Evolutionary conservation across 2,888 invertebrate species (phyloP).

Genomic region (Cephus runcator): DNA sequence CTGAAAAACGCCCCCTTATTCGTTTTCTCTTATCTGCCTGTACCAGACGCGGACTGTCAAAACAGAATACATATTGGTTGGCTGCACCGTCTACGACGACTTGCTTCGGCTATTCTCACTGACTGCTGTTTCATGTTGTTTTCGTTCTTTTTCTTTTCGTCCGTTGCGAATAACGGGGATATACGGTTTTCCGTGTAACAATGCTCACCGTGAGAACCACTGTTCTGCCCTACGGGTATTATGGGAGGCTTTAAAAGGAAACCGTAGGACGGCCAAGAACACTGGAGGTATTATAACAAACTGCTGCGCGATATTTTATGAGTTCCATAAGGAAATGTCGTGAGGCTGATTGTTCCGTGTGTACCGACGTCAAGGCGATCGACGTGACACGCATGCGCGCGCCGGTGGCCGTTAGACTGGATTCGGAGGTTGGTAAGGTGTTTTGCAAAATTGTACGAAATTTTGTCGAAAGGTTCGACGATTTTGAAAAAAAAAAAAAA

Average conservation of each 20-base stretch:
- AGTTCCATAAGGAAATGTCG: constrained; percentile 57
- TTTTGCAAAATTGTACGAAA: background rate
- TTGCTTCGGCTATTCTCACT: background rate
- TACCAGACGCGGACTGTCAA: background rate
- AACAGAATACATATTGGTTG: background rate
- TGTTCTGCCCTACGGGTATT: background rate
- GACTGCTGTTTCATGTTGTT: background rate
- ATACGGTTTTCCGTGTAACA: background rate
- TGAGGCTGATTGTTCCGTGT: constrained; percentile 45
- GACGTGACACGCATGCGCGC: background rate
- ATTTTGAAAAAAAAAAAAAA: background rate
- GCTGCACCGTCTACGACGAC: background rate
- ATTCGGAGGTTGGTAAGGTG: background rate
- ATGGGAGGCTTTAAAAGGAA: background rate
- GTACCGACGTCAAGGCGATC: constrained; percentile 8
- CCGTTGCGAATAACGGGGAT: background rate
- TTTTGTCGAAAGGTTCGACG: background rate
- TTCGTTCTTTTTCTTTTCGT: background rate
- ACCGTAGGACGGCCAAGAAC: background rate
- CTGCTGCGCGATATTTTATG: constrained; percentile 52
- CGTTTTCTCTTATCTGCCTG: background rate
- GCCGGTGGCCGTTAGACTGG: background rate
- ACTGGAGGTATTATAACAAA: constrained; percentile 16
- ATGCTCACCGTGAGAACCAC: background rate
- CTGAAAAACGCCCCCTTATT: constrained; percentile 43